Base-by-base conservation (phyloP, 2,797 vertebrate genomes). In the Enteromius radiatus region DNA sequence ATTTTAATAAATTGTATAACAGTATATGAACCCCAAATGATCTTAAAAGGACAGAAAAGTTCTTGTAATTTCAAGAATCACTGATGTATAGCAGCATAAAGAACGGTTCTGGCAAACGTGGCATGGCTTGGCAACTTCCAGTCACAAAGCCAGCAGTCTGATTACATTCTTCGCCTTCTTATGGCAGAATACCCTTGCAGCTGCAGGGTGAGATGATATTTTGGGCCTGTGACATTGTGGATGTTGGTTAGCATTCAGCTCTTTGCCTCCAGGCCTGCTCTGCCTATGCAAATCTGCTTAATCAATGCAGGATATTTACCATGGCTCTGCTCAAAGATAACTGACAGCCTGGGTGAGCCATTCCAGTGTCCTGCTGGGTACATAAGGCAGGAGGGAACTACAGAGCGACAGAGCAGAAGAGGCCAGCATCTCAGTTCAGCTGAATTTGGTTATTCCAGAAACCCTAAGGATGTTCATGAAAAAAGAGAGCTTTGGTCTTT, bases 221-320 rank as follows among this genome's bases (percentile, higher is more conserved):
- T 84, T 84, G 84, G 86, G 82, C 74, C 73, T 45, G 82, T 79
- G 67, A 80, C 76, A 45, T 80, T 82, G 78, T 84, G 80, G 79
- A 86, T 67, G 59, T 64, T 83, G 84, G 86, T 90, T 89, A 86
- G 86, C 81, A 89, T 89, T 88, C 84, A 82, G 65, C 84, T 78
- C 87, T 76, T 84, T 12, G 70, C 82, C 84, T 61, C 21, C 63
- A 61, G 86, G 86, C 76, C 82, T 80, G 77, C 84, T 63, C 84
- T 81, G 85, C 81, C 81, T 87, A 87, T 87, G 91, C 86, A 88
- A 88, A 91, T 91, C 78, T 80, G 71, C 82, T 79, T 88, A 89
- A 90, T 90, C 87, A 89, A 90, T 90, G 88, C 83, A 82, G 84
- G 85, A 86, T 89, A 87, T 89, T 89, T 87, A 87, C 89, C 80